Conservation (phyloP, 2,888 invertebrate genomes). For the Acleris emargana region DNA sequence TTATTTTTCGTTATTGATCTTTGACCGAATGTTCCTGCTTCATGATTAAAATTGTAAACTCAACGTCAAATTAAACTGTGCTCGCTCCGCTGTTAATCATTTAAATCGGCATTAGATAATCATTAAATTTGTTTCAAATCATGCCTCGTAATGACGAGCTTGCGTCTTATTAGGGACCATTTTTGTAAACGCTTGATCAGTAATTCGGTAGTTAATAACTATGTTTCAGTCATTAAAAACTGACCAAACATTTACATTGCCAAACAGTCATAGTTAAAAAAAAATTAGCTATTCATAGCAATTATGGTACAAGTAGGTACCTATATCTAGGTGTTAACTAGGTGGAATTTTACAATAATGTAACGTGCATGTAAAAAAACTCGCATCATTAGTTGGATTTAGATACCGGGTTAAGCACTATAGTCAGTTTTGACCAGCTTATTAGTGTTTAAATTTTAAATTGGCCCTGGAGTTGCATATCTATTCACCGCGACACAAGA, state of each 20-base stretch:
- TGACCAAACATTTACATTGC: constrained; percentile 1
- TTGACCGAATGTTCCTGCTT: background rate
- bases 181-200: constrained; percentile 22
- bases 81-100: constrained; percentile 18
- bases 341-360: too few relatives aligned
- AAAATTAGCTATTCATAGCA: background rate
- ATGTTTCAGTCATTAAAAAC: constrained; percentile 12
- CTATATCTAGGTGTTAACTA: too few relatives aligned
- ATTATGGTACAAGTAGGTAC: too few relatives aligned
- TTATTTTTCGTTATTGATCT: too few relatives aligned
- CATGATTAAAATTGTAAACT: constrained; percentile 2
- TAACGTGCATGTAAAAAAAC: too few relatives aligned
- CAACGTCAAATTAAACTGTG: constrained; percentile 20
- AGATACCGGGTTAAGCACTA: too few relatives aligned
- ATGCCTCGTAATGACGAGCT: constrained; percentile 37
- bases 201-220: constrained; percentile 26
- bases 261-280: background rate
- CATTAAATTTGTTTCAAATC: constrained; percentile 38
- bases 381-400: too few relatives aligned
- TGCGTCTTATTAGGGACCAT: constrained; percentile 35
- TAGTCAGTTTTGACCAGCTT: background rate
- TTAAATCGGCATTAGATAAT: constrained; percentile 27
- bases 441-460: constrained; percentile 1
- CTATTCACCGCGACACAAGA: background rate
- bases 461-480: constrained; percentile 10